A percentile compares a stretch with the other conserved stretches of the same genome.
Conservation (phyloP, 2,113 vertebrate species). For the Pimephales promelas region DNA sequence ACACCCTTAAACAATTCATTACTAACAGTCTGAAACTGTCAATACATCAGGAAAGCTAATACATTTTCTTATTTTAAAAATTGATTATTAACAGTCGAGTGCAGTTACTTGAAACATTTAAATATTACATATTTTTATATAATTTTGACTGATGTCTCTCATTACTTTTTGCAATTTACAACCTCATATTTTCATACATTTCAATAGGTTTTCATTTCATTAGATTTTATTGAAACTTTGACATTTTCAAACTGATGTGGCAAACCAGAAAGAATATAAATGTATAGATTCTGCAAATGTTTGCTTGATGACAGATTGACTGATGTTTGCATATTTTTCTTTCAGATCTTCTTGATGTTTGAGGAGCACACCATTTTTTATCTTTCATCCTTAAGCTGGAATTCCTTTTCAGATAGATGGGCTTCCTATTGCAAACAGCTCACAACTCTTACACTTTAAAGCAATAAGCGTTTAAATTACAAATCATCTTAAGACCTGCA, state of each 20-base stretch:
- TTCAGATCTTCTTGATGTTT: conserved; percentile 6
- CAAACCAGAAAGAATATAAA: neutral
- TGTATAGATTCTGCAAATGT: neutral
- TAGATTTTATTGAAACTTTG: neutral
- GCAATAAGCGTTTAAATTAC: neutral
- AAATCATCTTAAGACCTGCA: neutral
- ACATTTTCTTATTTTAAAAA: neutral
- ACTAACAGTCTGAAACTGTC: neutral
- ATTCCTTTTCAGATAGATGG: neutral
- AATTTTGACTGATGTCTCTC: neutral
- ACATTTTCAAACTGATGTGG: neutral
- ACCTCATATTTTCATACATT: no score
- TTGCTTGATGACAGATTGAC: conserved; percentile 11
- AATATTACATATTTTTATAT: neutral
- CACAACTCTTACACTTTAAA: neutral
- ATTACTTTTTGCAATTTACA: no score
- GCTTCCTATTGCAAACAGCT: neutral
- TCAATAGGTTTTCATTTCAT: no score
- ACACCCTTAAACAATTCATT: neutral
- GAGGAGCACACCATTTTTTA: neutral
- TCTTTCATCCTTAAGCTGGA: neutral
- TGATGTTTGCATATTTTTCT: conserved; percentile 18
- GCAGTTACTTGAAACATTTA: neutral
- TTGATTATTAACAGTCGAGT: neutral
- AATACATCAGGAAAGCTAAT: neutral